phyloP scores from a whole-genome alignment of 2,797 vertebrate species.

The Aulostomus chinensis region DNA sequence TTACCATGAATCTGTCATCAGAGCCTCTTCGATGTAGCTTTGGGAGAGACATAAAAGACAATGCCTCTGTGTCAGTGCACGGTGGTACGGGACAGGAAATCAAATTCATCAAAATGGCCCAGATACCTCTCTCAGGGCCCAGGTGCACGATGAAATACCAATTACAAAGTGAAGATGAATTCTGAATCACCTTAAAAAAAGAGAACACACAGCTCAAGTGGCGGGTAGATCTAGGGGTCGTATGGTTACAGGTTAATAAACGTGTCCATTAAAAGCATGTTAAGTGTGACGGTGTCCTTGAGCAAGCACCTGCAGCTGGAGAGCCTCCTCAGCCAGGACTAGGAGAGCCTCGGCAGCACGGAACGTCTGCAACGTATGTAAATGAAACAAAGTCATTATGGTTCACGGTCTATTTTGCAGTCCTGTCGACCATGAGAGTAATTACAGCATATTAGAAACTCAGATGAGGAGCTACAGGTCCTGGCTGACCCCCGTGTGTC shows the following conservation, averaged over 20 bases:
- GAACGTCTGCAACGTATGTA: too few relatives aligned
- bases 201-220: too few relatives aligned
- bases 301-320: slow-evolving; percentile 10
- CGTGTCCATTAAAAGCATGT: slow-evolving; percentile 17
- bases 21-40: too few relatives aligned
- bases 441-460: not conserved
- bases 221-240: too few relatives aligned
- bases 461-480: not conserved
- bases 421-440: too few relatives aligned
- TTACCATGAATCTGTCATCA: too few relatives aligned
- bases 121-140: not conserved
- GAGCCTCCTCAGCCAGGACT: not conserved
- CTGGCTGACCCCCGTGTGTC: not conserved
- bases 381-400: not conserved
- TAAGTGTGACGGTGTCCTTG: slow-evolving; percentile 28
- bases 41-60: not conserved
- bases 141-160: slow-evolving; percentile 1
- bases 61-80: not conserved
- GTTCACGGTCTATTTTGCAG: not conserved
- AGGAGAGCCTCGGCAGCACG: too few relatives aligned
- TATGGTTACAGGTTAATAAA: slow-evolving; percentile 4
- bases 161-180: not conserved
- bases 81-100: not conserved
- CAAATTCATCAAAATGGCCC: not conserved
- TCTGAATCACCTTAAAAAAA: slow-evolving; percentile 6